Percentiles rank a stretch among this genome's conserved stretches.
These are phyloP conservation scores for Teleogryllus oceanicus DNA, from an alignment of 2,888 invertebrate genomes.

Conservation along the genomic window DNA sequence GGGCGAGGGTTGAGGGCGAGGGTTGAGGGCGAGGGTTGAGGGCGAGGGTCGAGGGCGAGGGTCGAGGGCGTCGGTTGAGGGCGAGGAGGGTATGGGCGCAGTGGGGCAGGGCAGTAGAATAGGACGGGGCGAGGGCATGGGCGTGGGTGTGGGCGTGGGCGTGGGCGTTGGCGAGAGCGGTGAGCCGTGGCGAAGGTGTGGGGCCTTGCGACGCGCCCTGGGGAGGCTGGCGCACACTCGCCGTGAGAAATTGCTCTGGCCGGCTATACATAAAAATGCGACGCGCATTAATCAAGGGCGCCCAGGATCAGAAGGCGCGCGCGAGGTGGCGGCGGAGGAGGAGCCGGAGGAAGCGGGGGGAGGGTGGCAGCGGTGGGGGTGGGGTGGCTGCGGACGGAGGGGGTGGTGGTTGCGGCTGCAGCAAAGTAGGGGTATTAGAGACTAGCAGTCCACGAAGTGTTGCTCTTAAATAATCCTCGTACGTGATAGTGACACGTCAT, in stretches of 20 bases:
- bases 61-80: too few species aligned
- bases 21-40: too few species aligned
- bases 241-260: not conserved
- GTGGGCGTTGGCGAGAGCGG: not conserved
- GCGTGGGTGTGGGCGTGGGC: not conserved
- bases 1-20: too few species aligned
- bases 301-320: not conserved
- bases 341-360: not conserved
- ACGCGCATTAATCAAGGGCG: conserved; percentile 6
- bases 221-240: not conserved
- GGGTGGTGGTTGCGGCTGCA: not conserved
- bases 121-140: not conserved
- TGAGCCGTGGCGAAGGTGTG: too few species aligned
- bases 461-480: too few species aligned
- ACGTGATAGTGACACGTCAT: too few species aligned
- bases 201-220: too few species aligned
- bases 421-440: too few species aligned
- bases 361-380: not conserved
- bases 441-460: too few species aligned
- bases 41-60: too few species aligned
- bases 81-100: too few species aligned
- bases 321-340: not conserved
- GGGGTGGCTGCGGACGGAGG: not conserved
- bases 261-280: conserved; percentile 7
- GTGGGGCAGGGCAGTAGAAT: not conserved